phyloP scores from a whole-genome alignment of 2,888 invertebrate species.

The Junonia oenone region DNA sequence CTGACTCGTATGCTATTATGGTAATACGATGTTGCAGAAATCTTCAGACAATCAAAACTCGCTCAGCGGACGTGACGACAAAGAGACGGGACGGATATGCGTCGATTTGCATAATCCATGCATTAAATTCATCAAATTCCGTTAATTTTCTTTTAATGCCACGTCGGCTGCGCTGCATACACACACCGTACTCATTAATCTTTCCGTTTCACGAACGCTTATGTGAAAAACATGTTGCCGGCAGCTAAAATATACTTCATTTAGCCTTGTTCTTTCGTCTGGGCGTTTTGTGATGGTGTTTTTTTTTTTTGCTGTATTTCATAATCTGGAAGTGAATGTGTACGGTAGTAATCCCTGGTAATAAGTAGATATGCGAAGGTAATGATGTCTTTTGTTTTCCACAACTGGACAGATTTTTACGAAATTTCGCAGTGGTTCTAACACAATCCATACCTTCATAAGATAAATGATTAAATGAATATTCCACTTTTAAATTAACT shows the following conservation, averaged over 20 bases:
- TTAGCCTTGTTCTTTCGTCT: neutral
- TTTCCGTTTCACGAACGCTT: constrained; percentile 9
- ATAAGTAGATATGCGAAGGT: too few relatives aligned
- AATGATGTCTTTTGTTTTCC: too few relatives aligned
- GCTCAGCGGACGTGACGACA: constrained; percentile 58
- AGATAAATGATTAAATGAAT: too few relatives aligned
- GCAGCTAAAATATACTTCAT: neutral
- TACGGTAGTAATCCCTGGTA: neutral
- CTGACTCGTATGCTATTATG: neutral
- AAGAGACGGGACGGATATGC: constrained; percentile 61
- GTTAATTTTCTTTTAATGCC: constrained; percentile 75
- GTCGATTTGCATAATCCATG: constrained; percentile 73
- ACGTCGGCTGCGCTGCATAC: constrained; percentile 44
- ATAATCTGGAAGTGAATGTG: neutral
- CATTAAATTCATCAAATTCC: constrained; percentile 74
- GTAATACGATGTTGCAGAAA: neutral
- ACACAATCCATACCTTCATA: too few relatives aligned
- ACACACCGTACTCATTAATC: constrained; percentile 26
- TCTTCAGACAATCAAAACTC: constrained; percentile 7
- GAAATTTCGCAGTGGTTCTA: too few relatives aligned
- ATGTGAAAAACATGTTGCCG: constrained; percentile 3
- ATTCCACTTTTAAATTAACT: too few relatives aligned
- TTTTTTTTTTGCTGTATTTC: neutral
- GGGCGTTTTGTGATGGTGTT: too few relatives aligned
- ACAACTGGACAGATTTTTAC: too few relatives aligned